These are phyloP conservation scores for Leptinotarsa lineolata DNA, from an alignment of 1,140 invertebrate species.

Conservation along the genomic window DNA sequence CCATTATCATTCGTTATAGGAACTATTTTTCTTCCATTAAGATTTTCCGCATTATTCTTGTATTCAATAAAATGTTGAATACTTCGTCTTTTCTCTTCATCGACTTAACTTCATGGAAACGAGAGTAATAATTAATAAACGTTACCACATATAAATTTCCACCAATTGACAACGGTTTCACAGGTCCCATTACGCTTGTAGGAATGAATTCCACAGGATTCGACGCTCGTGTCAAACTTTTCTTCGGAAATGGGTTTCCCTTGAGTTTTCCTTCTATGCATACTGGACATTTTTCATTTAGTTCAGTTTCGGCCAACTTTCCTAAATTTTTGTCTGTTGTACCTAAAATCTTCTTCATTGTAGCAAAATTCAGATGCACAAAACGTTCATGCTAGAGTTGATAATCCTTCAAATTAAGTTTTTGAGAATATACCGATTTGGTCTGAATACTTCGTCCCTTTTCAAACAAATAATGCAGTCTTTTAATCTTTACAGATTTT, in stretches of 20 bases:
- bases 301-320: too few species aligned
- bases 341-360: too few species aligned
- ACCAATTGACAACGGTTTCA: not conserved
- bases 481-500: too few species aligned
- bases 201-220: not conserved
- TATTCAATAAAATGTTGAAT: not conserved
- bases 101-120: not conserved
- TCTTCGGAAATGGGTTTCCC: not conserved
- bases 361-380: too few species aligned
- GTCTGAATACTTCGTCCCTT: too few species aligned
- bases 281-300: not conserved
- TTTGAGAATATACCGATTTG: too few species aligned
- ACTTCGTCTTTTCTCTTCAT: not conserved
- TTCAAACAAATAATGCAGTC: too few species aligned
- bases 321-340: too few species aligned
- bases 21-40: not conserved
- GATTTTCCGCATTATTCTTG: not conserved
- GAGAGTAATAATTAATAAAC: not conserved
- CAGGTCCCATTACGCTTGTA: not conserved
- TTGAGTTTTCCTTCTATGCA: not conserved
- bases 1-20: not conserved
- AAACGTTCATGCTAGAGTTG: too few species aligned
- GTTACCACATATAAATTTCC: not conserved
- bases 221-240: not conserved
- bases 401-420: too few species aligned